Evolutionary conservation across 1,140 invertebrate species (phyloP).

Genomic region (Triops longicaudatus): DNA sequence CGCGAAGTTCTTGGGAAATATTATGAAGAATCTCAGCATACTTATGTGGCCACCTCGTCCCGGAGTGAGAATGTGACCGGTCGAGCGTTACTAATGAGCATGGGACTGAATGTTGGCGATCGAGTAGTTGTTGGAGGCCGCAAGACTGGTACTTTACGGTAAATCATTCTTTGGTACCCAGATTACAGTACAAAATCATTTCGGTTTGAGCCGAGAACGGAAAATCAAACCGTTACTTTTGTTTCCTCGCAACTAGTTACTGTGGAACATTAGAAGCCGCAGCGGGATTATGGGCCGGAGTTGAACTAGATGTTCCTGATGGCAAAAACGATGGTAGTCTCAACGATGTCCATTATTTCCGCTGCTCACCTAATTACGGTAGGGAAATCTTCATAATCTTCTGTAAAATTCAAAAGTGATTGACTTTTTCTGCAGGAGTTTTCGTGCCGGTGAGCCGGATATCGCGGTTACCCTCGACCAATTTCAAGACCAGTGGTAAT

Average conservation of each 20-base stretch:
- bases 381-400: not conserved
- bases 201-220: not conserved
- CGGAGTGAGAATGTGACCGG: constrained; percentile 38
- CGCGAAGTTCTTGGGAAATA: constrained; percentile 35
- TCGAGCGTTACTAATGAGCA: constrained; percentile 44
- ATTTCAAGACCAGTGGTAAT: not conserved
- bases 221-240: not conserved
- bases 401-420: not conserved
- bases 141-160: constrained; percentile 47
- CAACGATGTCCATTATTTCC: constrained; percentile 43
- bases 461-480: constrained; percentile 16
- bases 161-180: constrained; percentile 31
- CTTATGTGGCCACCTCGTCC: constrained; percentile 29
- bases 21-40: constrained; percentile 30
- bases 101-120: constrained; percentile 46
- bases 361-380: constrained; percentile 31
- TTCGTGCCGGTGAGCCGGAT: constrained; percentile 27
- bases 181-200: no score
- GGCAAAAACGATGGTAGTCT: constrained; percentile 52
- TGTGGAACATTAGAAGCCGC: constrained; percentile 46
- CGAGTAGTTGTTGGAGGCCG: constrained; percentile 44
- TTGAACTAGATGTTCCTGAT: constrained; percentile 45
- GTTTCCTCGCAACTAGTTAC: constrained; percentile 34
- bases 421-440: constrained; percentile 13
- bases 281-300: constrained; percentile 47